A percentile compares a stretch with the other conserved stretches of the same genome.
These are phyloP conservation scores for Pipistrellus kuhlii DNA, from an alignment of 2,797 vertebrate genomes.

Conservation along the genomic window DNA sequence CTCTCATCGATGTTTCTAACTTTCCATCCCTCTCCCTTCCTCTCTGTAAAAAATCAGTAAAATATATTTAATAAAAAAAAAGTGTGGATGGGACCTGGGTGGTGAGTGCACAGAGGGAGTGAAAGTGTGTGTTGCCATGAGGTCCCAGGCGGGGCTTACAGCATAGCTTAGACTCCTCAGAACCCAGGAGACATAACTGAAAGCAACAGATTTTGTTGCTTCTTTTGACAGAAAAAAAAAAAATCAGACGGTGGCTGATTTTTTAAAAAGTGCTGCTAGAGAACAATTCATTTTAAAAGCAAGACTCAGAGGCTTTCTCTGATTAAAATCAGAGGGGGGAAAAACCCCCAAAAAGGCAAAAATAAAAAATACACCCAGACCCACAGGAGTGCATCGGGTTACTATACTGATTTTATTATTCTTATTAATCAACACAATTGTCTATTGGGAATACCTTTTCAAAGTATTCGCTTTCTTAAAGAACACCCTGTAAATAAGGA, in stretches of 20 bases:
- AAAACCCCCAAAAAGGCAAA: background rate
- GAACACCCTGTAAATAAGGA: conserved; percentile 78
- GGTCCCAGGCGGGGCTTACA: background rate
- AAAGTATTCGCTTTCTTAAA: conserved; percentile 84
- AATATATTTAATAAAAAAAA: no score
- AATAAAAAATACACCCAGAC: conserved; percentile 3
- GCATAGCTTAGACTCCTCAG: conserved; percentile 77
- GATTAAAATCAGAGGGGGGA: conserved; percentile 65
- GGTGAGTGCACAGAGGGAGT: conserved; percentile 43
- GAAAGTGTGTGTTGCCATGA: conserved; percentile 57
- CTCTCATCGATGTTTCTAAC: no score
- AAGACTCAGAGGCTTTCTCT: conserved; percentile 73
- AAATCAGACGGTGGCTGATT: conserved; percentile 72
- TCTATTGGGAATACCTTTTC: conserved; percentile 77
- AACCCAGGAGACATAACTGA: conserved; percentile 79
- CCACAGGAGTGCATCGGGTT: conserved; percentile 70
- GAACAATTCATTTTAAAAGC: conserved; percentile 73
- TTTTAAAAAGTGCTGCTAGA: conserved; percentile 78
- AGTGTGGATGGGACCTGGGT: conserved; percentile 14
- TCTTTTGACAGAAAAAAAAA: conserved; percentile 78
- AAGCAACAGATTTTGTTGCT: conserved; percentile 85
- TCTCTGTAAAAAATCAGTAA: no score
- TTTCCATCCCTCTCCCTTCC: no score
- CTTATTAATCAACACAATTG: conserved; percentile 80
- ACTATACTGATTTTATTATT: conserved; percentile 40